Evolutionary conservation across 1,140 invertebrate species (phyloP).

Genomic region (Eriosoma lanigerum): DNA sequence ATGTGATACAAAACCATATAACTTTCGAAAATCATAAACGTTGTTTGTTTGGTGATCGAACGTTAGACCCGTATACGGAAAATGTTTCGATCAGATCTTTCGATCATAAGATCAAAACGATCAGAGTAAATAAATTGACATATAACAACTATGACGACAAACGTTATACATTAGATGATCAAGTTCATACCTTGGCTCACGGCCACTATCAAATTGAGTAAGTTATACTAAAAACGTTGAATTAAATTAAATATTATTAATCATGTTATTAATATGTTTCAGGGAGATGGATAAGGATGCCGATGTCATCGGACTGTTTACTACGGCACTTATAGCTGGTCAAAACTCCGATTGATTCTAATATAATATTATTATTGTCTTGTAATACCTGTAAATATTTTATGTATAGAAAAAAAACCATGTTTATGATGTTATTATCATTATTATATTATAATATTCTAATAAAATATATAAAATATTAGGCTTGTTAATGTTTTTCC

Average conservation of each 20-base stretch:
- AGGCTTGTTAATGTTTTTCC: too few relatives aligned
- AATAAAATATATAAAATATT: too few relatives aligned
- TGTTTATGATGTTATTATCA: too few relatives aligned
- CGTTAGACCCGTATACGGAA: neutral
- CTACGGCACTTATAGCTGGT: too few relatives aligned
- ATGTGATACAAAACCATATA: neutral
- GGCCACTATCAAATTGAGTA: neutral
- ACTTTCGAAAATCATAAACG: neutral
- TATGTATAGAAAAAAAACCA: too few relatives aligned
- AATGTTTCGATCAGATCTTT: neutral
- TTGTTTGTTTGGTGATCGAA: neutral
- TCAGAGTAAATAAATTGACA: neutral
- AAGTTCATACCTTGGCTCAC: neutral
- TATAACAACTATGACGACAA: neutral
- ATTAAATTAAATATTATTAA: neutral
- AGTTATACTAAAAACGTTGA: neutral
- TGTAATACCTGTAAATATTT: too few relatives aligned
- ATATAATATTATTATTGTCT: too few relatives aligned
- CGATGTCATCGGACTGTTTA: too few relatives aligned
- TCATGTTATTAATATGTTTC: neutral
- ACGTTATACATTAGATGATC: neutral
- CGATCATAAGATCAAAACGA: neutral
- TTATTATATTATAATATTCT: too few relatives aligned
- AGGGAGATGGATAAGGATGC: too few relatives aligned
- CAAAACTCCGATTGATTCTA: too few relatives aligned